Conservation (phyloP, 2,797 vertebrate genomes). For the Takifugu rubripes region DNA sequence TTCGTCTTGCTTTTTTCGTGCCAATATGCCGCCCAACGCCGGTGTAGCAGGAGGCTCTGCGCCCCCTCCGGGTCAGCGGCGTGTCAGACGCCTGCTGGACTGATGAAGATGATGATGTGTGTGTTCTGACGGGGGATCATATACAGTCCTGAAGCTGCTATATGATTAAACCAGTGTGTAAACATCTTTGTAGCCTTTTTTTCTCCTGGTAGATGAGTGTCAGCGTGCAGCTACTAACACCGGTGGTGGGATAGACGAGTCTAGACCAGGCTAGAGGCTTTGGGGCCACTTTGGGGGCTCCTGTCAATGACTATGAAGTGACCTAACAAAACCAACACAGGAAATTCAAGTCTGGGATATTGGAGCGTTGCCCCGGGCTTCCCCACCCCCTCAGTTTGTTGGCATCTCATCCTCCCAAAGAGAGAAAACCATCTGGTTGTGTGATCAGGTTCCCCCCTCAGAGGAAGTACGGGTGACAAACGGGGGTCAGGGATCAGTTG, state of each 20-base stretch:
- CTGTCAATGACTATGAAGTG: constrained; percentile 13
- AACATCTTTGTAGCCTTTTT: constrained; percentile 21
- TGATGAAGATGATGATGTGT: constrained; percentile 46
- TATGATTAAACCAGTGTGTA: constrained; percentile 65
- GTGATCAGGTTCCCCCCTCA: constrained; percentile 60
- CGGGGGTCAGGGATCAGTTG: constrained; percentile 46
- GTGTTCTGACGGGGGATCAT: constrained; percentile 60
- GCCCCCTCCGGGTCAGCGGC: constrained; percentile 14
- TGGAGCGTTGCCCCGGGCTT: constrained; percentile 24
- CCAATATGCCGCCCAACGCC: constrained; percentile 18
- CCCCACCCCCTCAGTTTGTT: constrained; percentile 30
- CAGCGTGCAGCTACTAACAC: constrained; percentile 49
- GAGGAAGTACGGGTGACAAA: constrained; percentile 55
- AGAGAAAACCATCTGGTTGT: constrained; percentile 44
- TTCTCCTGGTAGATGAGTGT: constrained; percentile 35
- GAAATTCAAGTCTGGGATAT: constrained; percentile 50
- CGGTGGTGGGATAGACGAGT: constrained; percentile 50
- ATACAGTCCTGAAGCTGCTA: constrained; percentile 60
- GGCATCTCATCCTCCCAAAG: constrained; percentile 44
- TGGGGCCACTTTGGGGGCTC: background rate
- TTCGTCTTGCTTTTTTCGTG: constrained; percentile 55
- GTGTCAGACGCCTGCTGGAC: constrained; percentile 39
- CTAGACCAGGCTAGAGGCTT: constrained; percentile 29
- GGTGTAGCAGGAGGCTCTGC: constrained; percentile 18
- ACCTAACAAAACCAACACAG: constrained; percentile 43